A percentile compares a stretch with the other conserved stretches of the same genome.
Conservation (phyloP, 2,888 invertebrate genomes). For the Opisthograptis luteolata region DNA sequence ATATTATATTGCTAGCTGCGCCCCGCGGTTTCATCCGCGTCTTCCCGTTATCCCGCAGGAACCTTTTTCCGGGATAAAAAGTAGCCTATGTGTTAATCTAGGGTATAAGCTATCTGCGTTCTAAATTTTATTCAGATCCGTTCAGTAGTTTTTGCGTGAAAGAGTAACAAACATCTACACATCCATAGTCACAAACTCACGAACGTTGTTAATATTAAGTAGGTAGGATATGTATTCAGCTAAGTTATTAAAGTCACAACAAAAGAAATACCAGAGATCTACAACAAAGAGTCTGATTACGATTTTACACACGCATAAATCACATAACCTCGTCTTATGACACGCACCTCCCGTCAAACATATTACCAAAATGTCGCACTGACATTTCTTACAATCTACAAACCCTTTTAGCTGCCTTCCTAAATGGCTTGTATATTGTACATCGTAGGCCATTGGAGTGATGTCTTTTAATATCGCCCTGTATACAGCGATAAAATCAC, state of each 20-base stretch:
- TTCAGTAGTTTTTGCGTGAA: too few species aligned
- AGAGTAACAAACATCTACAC: too few species aligned
- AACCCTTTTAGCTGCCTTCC: not conserved
- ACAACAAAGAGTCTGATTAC: constrained; percentile 3
- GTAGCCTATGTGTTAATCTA: too few species aligned
- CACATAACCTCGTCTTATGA: constrained; percentile 2
- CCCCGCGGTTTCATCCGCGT: too few species aligned
- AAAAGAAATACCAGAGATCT: constrained; percentile 2
- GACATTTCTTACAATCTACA: constrained; percentile 5
- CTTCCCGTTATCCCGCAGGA: too few species aligned
- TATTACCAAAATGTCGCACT: constrained; percentile 4
- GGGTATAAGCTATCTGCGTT: too few species aligned
- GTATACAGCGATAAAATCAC: constrained; percentile 38
- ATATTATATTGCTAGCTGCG: too few species aligned
- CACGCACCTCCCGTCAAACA: not conserved
- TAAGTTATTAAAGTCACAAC: not conserved
- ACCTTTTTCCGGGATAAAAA: too few species aligned
- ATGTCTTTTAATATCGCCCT: constrained; percentile 60
- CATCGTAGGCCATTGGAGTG: constrained; percentile 56
- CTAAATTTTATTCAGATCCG: too few species aligned
- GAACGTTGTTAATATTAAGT: too few species aligned
- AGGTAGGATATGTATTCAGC: too few species aligned
- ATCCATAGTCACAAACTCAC: too few species aligned
- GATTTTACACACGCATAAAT: constrained; percentile 14
- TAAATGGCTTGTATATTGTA: constrained; percentile 59